Evolutionary conservation across 2,888 invertebrate species (phyloP), one percentile per base, ranked within the genome.

Genomic region (Pseudoips prasinana): DNA sequence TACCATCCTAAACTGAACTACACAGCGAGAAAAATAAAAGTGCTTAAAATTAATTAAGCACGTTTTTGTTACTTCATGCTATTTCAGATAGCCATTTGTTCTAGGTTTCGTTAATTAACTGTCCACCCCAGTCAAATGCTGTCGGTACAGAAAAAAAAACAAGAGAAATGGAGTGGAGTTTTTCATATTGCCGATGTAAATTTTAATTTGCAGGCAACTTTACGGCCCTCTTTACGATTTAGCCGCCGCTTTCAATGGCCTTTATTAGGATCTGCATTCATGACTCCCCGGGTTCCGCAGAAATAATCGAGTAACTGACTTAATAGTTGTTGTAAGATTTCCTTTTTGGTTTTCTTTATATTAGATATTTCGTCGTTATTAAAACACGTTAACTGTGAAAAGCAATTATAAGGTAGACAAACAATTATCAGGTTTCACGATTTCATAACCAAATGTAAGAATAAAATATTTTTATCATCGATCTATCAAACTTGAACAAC

Each of bases 171-270:
- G 64, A 69, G 73, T 70, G 73, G 77, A 73, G 73, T 78, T 84
- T 80, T 86, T 85, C 85, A 85, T 85, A 85, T 81, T 78, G 85
- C 67, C 81, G 77, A 82, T 85, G 85, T 84, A 84, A 86, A 88
- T 85, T 88, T 85, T 83, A 86, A 87, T 86, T 86, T 86, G 81
- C 80, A 70, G 68, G 73, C 77, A 79, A 84, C 80, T 88, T 88
- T 85, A 86, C 78, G 80, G 73, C 74, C 61, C 82, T 80, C 79
- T 86, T 87, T 86, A 85, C 81, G 84, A 80, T 85, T 83, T 80
- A 75, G 76, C 76, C 71, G 81, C 69, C 76, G 77, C 76, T 77
- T 78, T 82, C 73, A 81, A 80, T 58, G 63, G 63, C 79, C 70
- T 85, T 85, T 82, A 82, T 83, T 83, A 75, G 69, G 69, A 70